These are phyloP conservation scores for Corvus hawaiiensis DNA, from an alignment of 2,113 vertebrate genomes.

Conservation along the genomic window DNA sequence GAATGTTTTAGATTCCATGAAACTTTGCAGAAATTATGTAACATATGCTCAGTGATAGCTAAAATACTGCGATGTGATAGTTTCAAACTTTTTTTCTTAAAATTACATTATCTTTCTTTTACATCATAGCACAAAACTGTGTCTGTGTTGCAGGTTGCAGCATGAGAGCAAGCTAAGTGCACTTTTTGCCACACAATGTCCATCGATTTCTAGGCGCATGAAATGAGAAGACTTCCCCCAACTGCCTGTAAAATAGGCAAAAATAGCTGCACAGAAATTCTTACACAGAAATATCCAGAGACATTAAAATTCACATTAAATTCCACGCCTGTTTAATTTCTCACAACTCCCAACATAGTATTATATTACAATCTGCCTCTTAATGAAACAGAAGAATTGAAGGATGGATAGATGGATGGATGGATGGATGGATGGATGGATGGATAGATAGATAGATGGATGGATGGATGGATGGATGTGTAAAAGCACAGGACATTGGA, in stretches of 20 bases:
- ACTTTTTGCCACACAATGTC: neutral
- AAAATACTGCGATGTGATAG: neutral
- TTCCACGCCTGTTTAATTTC: neutral
- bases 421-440: neutral
- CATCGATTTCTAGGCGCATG: neutral
- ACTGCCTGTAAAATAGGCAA: neutral
- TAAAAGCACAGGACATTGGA: neutral
- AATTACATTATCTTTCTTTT: neutral
- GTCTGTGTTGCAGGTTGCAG: neutral
- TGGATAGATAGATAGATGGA: neutral
- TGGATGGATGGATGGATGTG: neutral
- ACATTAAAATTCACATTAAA: neutral
- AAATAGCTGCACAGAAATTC: neutral
- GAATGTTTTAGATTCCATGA: constrained; percentile 26
- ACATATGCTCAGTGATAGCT: neutral
- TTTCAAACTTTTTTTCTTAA: neutral
- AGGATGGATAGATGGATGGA: neutral
- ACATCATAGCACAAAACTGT: neutral
- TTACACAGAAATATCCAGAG: neutral
- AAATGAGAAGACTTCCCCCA: neutral
- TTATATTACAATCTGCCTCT: neutral
- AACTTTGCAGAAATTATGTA: constrained; percentile 23
- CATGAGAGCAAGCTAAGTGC: neutral
- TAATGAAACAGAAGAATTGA: neutral
- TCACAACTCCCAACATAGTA: neutral